A percentile compares a stretch with the other conserved stretches of the same genome.
Evolutionary conservation across 2,113 vertebrate species (phyloP).

Genomic region (Ptilorrhoa leucosticta): DNA sequence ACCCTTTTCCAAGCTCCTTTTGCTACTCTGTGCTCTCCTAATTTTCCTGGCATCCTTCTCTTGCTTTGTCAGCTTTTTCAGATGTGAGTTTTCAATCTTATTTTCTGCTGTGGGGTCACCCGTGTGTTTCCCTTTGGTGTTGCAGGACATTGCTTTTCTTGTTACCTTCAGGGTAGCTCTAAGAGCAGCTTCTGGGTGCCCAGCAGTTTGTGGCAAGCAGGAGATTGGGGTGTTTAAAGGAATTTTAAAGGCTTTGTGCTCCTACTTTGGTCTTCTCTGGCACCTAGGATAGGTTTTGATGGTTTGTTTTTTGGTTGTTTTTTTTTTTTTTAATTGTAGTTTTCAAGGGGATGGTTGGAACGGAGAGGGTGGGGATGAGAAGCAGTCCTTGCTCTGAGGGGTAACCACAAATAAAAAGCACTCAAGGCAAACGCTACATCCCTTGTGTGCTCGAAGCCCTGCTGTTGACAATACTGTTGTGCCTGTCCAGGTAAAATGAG

Average conservation of each 20-base stretch:
- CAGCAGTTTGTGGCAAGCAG: not conserved
- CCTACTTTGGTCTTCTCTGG: not conserved
- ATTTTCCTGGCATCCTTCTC: not conserved
- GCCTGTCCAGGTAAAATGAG: not conserved
- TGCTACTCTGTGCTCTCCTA: not conserved
- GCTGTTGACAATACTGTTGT: not conserved
- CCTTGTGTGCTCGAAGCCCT: not conserved
- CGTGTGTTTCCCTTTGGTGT: not conserved
- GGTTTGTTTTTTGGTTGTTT: not conserved
- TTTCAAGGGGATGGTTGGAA: not conserved
- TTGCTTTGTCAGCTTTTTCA: not conserved
- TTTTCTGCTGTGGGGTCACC: not conserved
- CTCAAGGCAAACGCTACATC: not conserved
- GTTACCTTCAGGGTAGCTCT: not conserved
- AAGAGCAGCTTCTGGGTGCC: not conserved
- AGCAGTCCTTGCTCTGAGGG: not conserved
- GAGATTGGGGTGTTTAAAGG: not conserved
- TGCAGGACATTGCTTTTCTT: not conserved
- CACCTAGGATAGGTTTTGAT: not conserved
- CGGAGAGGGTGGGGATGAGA: not conserved
- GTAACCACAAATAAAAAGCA: rapidly evolving
- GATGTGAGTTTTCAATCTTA: not conserved
- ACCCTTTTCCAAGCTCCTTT: not conserved
- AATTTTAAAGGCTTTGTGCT: not conserved
- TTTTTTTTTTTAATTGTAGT: not conserved